phyloP scores from a whole-genome alignment of 2,113 vertebrate genomes.

The Prietella phreatophila region DNA sequence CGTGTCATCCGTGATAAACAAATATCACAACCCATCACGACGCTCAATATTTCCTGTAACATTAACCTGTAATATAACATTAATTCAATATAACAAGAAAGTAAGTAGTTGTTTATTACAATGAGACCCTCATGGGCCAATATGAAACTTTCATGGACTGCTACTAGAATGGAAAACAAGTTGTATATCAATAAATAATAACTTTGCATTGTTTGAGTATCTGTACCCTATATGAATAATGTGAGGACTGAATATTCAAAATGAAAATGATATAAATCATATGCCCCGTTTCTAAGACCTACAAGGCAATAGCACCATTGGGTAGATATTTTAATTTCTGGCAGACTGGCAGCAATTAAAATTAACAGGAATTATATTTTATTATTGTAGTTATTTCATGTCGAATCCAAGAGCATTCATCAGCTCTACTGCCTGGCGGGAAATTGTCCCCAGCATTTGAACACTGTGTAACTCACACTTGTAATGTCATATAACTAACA shows the following conservation, averaged over 20 bases:
- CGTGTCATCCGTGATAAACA: neutral
- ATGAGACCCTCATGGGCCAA: neutral
- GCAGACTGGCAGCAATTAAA: neutral
- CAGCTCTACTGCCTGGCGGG: neutral
- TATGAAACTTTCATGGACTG: neutral
- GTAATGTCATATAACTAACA: neutral
- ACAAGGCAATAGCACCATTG: neutral
- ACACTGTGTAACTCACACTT: neutral
- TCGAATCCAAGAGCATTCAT: neutral
- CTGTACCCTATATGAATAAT: neutral
- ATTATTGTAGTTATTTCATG: neutral
- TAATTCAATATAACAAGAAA: neutral
- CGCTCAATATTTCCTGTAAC: neutral
- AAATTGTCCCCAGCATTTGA: neutral
- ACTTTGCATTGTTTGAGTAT: neutral
- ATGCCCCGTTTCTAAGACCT: neutral
- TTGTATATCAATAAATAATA: neutral
- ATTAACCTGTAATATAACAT: neutral
- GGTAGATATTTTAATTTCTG: neutral
- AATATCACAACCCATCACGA: neutral
- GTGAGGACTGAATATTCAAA: neutral
- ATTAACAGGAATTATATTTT: neutral
- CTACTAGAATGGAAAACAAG: conserved; percentile 20
- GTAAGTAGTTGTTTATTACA: neutral
- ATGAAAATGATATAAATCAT: neutral